These are phyloP conservation scores for Trichonephila inaurata DNA, from an alignment of 1,140 invertebrate genomes.

Conservation along the genomic window DNA sequence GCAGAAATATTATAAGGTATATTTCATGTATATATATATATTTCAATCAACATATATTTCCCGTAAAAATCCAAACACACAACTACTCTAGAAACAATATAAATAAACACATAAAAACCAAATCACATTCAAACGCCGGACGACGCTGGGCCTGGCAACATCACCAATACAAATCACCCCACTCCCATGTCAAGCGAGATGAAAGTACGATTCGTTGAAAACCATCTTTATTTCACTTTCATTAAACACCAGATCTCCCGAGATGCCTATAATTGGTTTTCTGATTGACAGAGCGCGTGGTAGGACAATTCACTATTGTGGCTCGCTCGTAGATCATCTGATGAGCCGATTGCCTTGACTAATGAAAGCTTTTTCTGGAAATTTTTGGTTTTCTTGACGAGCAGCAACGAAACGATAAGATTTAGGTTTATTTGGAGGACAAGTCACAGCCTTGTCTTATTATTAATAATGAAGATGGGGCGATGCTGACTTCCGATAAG, in stretches of 20 bases:
- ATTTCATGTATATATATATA: too few species aligned
- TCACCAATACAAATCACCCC: background rate
- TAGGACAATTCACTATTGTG: constrained; percentile 1
- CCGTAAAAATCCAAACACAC: too few species aligned
- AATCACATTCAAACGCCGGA: background rate
- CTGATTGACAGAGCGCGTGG: constrained; percentile 15
- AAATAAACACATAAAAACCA: too few species aligned
- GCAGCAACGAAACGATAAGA: background rate
- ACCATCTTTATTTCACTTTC: background rate
- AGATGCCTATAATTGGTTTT: constrained; percentile 14
- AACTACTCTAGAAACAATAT: too few species aligned
- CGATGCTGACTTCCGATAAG: constrained; percentile 8
- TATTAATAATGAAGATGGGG: constrained; percentile 19
- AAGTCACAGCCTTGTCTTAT: constrained; percentile 11
- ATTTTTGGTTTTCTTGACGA: constrained; percentile 12
- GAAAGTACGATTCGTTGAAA: background rate
- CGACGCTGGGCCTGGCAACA: background rate
- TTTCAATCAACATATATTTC: too few species aligned
- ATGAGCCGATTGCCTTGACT: background rate
- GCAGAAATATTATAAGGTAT: too few species aligned
- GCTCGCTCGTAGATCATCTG: background rate
- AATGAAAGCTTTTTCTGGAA: constrained; percentile 18
- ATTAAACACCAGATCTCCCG: background rate
- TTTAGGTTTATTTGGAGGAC: constrained; percentile 11
- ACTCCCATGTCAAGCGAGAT: background rate